These are phyloP conservation scores for Tadarida brasiliensis DNA, from an alignment of 2,797 vertebrate species.

Conservation along the genomic window DNA sequence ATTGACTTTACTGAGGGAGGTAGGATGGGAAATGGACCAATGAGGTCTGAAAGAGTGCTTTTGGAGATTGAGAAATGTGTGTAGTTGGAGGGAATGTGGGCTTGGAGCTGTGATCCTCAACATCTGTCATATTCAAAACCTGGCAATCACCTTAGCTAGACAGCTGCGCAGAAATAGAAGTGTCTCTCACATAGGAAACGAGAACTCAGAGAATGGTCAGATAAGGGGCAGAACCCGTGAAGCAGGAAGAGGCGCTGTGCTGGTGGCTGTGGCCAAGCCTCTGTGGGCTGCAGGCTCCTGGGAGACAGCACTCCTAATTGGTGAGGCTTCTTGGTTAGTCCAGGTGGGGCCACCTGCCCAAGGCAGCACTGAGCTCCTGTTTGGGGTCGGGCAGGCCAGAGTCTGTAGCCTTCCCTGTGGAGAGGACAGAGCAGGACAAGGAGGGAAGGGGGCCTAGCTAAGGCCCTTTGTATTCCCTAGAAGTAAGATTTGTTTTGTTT, in stretches of 20 bases:
- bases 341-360: background rate
- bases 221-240: background rate
- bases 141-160: background rate
- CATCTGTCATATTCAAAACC: background rate
- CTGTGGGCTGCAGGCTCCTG: background rate
- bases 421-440: background rate
- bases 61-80: background rate
- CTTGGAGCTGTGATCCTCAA: background rate
- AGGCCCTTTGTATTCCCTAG: background rate
- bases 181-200: background rate
- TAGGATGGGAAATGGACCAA: background rate
- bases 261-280: background rate
- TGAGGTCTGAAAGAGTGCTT: background rate
- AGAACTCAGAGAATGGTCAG: background rate
- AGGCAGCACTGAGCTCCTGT: background rate
- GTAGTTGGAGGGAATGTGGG: background rate
- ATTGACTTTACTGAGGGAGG: background rate
- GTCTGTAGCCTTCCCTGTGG: background rate
- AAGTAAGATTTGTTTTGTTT: background rate
- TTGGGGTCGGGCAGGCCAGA: background rate
- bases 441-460: background rate
- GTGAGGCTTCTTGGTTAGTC: background rate
- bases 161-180: background rate
- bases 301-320: accelerated
- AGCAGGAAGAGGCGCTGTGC: background rate